Conservation (phyloP, 2,888 invertebrate species). For the Euproctis similis region DNA sequence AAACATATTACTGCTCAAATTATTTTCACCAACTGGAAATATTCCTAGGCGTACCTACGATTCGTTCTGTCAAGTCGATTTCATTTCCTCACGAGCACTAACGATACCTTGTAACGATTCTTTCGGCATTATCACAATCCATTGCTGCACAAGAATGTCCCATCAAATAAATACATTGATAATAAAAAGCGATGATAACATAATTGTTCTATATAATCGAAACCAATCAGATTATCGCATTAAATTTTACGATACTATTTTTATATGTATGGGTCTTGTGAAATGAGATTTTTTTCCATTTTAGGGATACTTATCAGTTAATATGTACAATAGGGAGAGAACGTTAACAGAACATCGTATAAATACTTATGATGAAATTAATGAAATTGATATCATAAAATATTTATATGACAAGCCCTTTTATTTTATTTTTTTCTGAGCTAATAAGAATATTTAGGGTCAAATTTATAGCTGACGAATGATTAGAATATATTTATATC, state of each 20-base stretch:
- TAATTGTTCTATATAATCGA: slow-evolving; percentile 21
- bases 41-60: not conserved
- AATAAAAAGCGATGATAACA: slow-evolving; percentile 24
- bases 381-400: not conserved
- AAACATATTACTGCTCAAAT: not conserved
- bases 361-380: not conserved
- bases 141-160: slow-evolving; percentile 19
- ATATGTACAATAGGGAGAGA: slow-evolving; percentile 3
- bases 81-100: slow-evolving; percentile 15
- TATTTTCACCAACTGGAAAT: not conserved
- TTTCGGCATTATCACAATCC: slow-evolving; percentile 15
- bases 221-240: slow-evolving; percentile 24
- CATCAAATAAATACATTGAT: slow-evolving; percentile 22
- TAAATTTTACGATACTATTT: slow-evolving; percentile 24
- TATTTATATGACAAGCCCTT: too few species aligned
- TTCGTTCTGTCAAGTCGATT: slow-evolving; percentile 3
- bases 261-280: slow-evolving; percentile 18
- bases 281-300: slow-evolving; percentile 17
- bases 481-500: too few species aligned
- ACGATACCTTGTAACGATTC: slow-evolving; percentile 21
- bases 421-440: too few species aligned
- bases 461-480: too few species aligned
- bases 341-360: not conserved
- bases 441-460: too few species aligned
- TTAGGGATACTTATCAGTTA: slow-evolving; percentile 6